Conservation (phyloP, 2,888 invertebrate species). For the Notodonta ziczac region DNA sequence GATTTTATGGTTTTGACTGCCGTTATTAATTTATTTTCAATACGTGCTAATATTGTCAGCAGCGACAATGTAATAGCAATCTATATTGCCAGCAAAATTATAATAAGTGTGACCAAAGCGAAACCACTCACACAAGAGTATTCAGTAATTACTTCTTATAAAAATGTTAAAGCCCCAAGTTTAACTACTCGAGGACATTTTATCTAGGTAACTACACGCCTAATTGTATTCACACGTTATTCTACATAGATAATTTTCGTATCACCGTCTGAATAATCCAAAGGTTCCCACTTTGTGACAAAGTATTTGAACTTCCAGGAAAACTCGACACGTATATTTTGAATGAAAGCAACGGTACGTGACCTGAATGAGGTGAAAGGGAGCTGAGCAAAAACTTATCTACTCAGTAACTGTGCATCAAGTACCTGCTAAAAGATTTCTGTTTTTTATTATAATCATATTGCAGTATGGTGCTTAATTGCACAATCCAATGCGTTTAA, state of each 20-base stretch:
- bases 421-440: not conserved
- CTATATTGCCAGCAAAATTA: not conserved
- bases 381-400: not conserved
- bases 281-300: constrained; percentile 51
- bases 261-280: constrained; percentile 36
- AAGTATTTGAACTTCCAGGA: constrained; percentile 54
- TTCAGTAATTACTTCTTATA: too few species aligned
- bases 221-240: constrained; percentile 11
- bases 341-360: constrained; percentile 26
- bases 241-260: constrained; percentile 28
- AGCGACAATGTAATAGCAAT: constrained; percentile 1
- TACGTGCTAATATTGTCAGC: constrained; percentile 36
- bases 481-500: too few species aligned
- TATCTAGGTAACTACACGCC: constrained; percentile 6
- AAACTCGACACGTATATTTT: constrained; percentile 39
- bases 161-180: too few species aligned
- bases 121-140: too few species aligned
- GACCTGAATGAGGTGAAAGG: constrained; percentile 16
- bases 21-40: constrained; percentile 33
- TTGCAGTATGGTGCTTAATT: too few species aligned
- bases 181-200: not conserved
- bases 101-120: too few species aligned
- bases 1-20: constrained; percentile 27
- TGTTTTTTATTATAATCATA: not conserved
- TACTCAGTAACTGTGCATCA: not conserved